Evolutionary conservation across 2,888 invertebrate species (phyloP).

Genomic region (Spodoptera picta): DNA sequence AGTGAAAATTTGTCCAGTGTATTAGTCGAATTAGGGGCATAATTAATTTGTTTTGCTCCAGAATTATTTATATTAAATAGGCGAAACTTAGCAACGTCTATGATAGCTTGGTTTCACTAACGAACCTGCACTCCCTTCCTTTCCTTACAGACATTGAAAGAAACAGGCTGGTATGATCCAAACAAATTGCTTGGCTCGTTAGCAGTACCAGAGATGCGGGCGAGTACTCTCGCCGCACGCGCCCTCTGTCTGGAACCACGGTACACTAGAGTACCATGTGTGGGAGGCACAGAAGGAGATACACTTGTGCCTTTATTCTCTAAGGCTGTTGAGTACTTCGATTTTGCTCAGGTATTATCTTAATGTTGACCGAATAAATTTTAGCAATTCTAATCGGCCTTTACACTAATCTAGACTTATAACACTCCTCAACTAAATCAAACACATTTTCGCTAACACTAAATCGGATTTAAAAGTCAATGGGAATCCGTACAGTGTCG

Average conservation of each 20-base stretch:
- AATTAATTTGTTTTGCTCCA: constrained; percentile 12
- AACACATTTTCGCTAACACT: constrained; percentile 8
- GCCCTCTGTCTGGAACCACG: constrained; percentile 79
- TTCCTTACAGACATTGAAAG: constrained; percentile 74
- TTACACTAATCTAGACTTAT: background rate
- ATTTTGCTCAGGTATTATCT: constrained; percentile 75
- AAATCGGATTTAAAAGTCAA: constrained; percentile 29
- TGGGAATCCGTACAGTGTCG: constrained; percentile 54
- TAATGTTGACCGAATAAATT: too few species aligned
- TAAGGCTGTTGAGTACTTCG: constrained; percentile 80
- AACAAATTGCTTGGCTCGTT: constrained; percentile 79
- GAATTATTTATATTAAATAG: too few species aligned
- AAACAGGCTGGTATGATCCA: constrained; percentile 82
- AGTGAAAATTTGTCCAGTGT: constrained; percentile 11
- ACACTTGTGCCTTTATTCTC: constrained; percentile 82
- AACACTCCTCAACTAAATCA: constrained; percentile 10
- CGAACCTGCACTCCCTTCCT: background rate
- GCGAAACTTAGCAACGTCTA: too few species aligned
- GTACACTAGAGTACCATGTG: constrained; percentile 80
- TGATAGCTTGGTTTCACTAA: too few species aligned
- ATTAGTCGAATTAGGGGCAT: constrained; percentile 2
- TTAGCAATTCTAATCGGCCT: too few species aligned
- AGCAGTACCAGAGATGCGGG: constrained; percentile 83
- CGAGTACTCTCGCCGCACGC: constrained; percentile 80
- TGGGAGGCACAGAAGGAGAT: constrained; percentile 81